phyloP scores from a whole-genome alignment of 1,140 invertebrate species.

The Halictus rubicundus region DNA sequence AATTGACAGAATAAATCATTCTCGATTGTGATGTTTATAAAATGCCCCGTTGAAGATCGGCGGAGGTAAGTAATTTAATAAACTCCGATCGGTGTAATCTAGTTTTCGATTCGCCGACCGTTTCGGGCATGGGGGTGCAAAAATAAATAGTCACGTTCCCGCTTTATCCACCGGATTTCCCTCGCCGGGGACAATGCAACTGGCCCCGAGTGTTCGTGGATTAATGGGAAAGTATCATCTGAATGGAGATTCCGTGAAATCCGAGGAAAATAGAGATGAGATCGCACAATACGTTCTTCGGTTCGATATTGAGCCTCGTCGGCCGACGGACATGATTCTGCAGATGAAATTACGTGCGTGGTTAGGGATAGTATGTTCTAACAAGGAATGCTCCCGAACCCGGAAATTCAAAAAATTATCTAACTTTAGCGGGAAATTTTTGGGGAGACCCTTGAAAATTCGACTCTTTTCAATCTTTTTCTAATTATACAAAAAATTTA shows the following conservation, averaged over 20 bases:
- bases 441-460: too few species aligned
- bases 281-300: neutral
- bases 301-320: neutral
- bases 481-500: too few species aligned
- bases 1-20: too few species aligned
- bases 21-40: too few species aligned
- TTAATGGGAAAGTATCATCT: slow-evolving; percentile 24
- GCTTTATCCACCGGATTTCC: neutral
- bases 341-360: neutral
- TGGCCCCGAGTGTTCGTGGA: neutral
- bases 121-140: neutral
- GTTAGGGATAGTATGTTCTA: neutral
- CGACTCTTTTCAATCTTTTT: too few species aligned
- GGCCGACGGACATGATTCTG: neutral
- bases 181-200: neutral
- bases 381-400: neutral
- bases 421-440: too few species aligned
- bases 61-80: neutral
- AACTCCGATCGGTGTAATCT: neutral
- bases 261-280: slow-evolving; percentile 25
- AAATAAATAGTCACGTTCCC: slow-evolving; percentile 23
- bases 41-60: too few species aligned
- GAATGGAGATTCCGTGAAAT: slow-evolving; percentile 23
- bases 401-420: too few species aligned
- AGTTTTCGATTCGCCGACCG: neutral